Evolutionary conservation across 2,888 invertebrate species (phyloP).

Genomic region (Limenitis camilla): DNA sequence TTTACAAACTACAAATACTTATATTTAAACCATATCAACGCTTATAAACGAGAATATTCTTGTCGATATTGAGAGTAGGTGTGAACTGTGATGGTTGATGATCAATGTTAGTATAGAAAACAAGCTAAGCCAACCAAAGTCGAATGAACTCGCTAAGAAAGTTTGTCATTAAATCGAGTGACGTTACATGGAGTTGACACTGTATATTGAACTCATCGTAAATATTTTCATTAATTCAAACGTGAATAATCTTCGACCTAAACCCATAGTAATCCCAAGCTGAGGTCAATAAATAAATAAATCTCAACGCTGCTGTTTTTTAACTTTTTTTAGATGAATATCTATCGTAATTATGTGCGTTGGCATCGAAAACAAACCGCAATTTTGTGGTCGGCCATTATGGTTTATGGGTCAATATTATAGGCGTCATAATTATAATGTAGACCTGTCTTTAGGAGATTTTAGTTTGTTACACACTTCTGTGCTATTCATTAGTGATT

Average conservation of each 20-base stretch:
- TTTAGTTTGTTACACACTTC: constrained; percentile 30
- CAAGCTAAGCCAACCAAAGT: too few species aligned
- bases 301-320: constrained; percentile 57
- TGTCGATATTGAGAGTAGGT: too few species aligned
- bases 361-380: constrained; percentile 67
- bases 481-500: constrained; percentile 32
- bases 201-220: background rate
- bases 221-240: background rate
- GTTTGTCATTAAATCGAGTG: too few species aligned
- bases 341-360: constrained; percentile 60
- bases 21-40: too few species aligned
- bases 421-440: constrained; percentile 65
- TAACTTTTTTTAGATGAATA: constrained; percentile 51
- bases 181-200: too few species aligned
- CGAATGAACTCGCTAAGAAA: too few species aligned
- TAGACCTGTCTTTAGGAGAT: constrained; percentile 28
- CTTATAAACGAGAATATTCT: too few species aligned
- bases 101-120: too few species aligned
- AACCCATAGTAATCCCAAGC: constrained; percentile 36
- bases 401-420: constrained; percentile 63
- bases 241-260: background rate
- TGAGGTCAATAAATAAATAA: constrained; percentile 68
- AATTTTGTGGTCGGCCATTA: constrained; percentile 57
- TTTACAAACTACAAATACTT: too few species aligned
- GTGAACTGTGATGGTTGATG: too few species aligned